Evolutionary conservation across 2,888 invertebrate genomes (phyloP).

Genomic region (Pachliopta kotzebuea): DNA sequence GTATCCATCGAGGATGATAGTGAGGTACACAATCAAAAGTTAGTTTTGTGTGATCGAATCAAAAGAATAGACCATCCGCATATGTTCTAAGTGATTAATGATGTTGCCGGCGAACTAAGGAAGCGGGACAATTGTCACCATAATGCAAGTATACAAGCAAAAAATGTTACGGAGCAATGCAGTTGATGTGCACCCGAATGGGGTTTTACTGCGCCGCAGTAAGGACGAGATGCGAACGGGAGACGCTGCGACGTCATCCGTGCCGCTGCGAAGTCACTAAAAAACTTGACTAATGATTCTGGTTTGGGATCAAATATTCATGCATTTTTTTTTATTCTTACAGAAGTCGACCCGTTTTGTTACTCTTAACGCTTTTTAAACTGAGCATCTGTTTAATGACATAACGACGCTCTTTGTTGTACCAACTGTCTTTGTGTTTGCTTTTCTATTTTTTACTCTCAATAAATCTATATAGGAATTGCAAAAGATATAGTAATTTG

Average conservation of each 20-base stretch:
- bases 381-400: conserved; percentile 71
- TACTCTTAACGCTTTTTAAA: conserved; percentile 75
- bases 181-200: conserved; percentile 11
- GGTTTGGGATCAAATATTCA: conserved; percentile 78
- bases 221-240: conserved; percentile 40
- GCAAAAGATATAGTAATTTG: background rate
- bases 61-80: conserved; percentile 64
- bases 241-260: conserved; percentile 2
- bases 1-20: conserved; percentile 58
- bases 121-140: conserved; percentile 63
- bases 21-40: conserved; percentile 67
- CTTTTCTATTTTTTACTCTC: conserved; percentile 31
- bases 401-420: conserved; percentile 54
- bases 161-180: conserved; percentile 39
- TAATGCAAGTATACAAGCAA: conserved; percentile 55
- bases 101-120: conserved; percentile 58
- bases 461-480: background rate
- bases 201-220: conserved; percentile 23
- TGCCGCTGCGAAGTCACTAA: conserved; percentile 42
- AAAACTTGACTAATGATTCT: conserved; percentile 79
- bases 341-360: conserved; percentile 64
- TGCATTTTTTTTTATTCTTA: conserved; percentile 61
- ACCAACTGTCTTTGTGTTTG: conserved; percentile 37
- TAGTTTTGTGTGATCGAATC: conserved; percentile 64
- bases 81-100: conserved; percentile 73